A percentile compares a stretch with the other conserved stretches of the same genome.
Evolutionary conservation across 2,113 vertebrate genomes (phyloP).

Genomic region (Euleptes europaea): DNA sequence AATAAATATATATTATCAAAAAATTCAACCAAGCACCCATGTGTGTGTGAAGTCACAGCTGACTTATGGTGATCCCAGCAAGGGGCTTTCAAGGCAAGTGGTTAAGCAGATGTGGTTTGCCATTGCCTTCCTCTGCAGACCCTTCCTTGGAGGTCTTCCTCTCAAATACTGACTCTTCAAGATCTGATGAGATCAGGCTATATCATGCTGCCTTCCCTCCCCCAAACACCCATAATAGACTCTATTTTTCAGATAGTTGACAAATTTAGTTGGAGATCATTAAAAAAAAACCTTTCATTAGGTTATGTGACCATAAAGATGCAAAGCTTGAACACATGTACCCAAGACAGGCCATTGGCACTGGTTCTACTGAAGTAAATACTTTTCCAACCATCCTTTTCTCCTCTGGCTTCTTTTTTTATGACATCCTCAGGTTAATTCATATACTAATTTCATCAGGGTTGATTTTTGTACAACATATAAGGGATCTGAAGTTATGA

Average conservation of each 20-base stretch:
- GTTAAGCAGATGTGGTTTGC: no score
- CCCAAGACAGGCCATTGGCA: neutral
- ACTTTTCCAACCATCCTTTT: neutral
- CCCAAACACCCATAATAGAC: neutral
- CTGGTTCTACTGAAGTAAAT: neutral
- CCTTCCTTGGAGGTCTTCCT: no score
- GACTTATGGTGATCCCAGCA: no score
- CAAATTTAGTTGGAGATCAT: neutral
- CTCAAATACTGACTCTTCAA: no score
- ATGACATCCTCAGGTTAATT: neutral
- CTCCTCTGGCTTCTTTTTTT: neutral
- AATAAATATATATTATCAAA: no score
- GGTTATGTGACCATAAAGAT: neutral
- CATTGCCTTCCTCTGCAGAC: no score
- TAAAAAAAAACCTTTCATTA: neutral
- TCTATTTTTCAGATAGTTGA: neutral
- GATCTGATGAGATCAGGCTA: no score
- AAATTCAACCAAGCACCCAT: no score
- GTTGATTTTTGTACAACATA: no score
- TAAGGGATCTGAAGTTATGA: neutral
- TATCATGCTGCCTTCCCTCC: no score
- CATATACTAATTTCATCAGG: neutral
- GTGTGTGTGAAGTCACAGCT: no score
- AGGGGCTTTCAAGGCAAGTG: no score
- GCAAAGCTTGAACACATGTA: neutral